These are phyloP conservation scores for Taenioides sp. DNA, from an alignment of 2,797 vertebrate genomes.

Conservation along the genomic window DNA sequence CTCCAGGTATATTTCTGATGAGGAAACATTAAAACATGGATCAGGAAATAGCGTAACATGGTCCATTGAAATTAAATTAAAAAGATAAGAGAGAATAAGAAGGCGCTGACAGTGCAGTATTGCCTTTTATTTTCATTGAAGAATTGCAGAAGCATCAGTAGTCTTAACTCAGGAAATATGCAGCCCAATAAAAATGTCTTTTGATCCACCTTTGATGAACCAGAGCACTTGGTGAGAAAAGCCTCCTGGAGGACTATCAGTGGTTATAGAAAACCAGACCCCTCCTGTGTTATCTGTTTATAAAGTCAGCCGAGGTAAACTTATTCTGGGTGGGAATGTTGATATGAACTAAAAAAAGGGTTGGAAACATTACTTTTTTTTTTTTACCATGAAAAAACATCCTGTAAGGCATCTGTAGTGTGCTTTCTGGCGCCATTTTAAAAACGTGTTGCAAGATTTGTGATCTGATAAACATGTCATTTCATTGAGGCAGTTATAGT, in stretches of 20 bases:
- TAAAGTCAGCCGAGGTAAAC: constrained; percentile 73
- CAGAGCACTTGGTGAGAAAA: constrained; percentile 47
- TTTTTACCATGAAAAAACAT: constrained; percentile 57
- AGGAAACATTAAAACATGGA: too few species aligned
- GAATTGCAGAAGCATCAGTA: not conserved
- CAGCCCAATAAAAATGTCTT: constrained; percentile 28
- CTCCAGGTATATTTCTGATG: too few species aligned
- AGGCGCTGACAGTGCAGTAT: constrained; percentile 1
- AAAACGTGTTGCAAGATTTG: constrained; percentile 51
- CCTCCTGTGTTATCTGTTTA: constrained; percentile 76
- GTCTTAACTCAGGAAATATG: constrained; percentile 42
- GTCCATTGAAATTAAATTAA: too few species aligned
- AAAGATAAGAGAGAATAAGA: too few species aligned
- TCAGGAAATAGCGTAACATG: too few species aligned
- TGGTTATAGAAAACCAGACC: constrained; percentile 61
- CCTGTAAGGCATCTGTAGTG: constrained; percentile 50
- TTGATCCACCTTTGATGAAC: constrained; percentile 48
- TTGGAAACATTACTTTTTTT: constrained; percentile 59
- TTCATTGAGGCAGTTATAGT: constrained; percentile 8
- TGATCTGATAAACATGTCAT: constrained; percentile 52
- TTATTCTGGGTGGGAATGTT: constrained; percentile 72
- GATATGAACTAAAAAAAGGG: constrained; percentile 71
- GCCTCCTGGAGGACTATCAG: constrained; percentile 57
- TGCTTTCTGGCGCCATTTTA: constrained; percentile 54
- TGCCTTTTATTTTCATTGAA: constrained; percentile 13